Evolutionary conservation across 2,888 invertebrate species (phyloP), one percentile per base, ranked within the genome.

Genomic region (Crossocerus cetratus): DNA sequence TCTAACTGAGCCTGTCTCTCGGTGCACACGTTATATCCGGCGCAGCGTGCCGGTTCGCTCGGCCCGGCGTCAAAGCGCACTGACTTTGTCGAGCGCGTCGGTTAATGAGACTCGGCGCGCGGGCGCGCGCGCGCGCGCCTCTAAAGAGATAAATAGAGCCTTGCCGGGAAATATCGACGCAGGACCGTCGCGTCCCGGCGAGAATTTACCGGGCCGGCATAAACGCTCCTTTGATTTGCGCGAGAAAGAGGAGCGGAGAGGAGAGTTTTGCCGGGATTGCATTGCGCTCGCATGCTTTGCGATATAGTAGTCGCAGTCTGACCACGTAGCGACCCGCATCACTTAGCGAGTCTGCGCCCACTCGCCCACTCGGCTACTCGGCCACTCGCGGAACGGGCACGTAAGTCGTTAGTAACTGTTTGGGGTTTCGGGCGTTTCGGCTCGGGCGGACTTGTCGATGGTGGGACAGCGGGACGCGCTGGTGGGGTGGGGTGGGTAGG

Each of bases 311-410:
- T 3, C 59, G 21, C n/a, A 95, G 88, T 94, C 97, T 3, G 95
- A 95, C 89, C 96, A 97, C 90, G 94, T 96, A 63, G 95, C 96
- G 45, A 96, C 97, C 65, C 96, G 97, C 90, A 93, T 98, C 83
- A 96, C 96, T 55, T 95, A 97, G 97, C 65, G 96, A 96, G 90
- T 94, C 97, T 81, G 2, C 49, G 11, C 16, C 49, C n/a, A 49
- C 16, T 92, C 96, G 72, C 95, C 96, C 59, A n/a, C n/a, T n/a
- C n/a, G n/a, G n/a, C n/a, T n/a, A n/a, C n/a, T n/a, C n/a, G n/a
- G n/a, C n/a, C n/a, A n/a, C n/a, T n/a, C n/a, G n/a, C n/a, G n/a
- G n/a, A 32, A 11, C 11, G 94, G 95, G 92, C 96, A 96, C 92
- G 97, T 97, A 92, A 94, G 94, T 92, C 80, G 68, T 76, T 77